Evolutionary conservation across 2,888 invertebrate genomes (phyloP), one percentile per base, ranked within the genome.

Genomic region (Rhamnusium bicolor): DNA sequence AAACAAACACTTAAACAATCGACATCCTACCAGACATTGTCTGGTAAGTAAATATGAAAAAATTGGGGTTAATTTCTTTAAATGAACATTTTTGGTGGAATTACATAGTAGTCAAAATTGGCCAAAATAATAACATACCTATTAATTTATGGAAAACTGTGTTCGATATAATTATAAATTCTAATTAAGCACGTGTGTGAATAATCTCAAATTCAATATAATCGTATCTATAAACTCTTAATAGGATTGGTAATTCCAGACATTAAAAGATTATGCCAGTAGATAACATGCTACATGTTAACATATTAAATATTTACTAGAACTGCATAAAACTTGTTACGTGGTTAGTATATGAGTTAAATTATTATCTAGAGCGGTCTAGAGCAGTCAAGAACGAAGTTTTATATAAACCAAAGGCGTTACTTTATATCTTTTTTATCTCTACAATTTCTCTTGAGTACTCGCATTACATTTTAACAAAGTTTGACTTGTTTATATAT

Each of bases 401-500:
- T 32, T 27, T 14, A 58, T 12, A 58, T 58, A 58, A 58, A 58
- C 58, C 58, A 32, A 58, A 58, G 29, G 18, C 62, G 54, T 24
- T 70, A 73, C 72, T 71, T 70, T 19, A 49, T 46, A 49, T 69
- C 71, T 69, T 73, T 76, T 76, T 76, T 70, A 76, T 76, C 69
- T 60, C 62, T 54, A 72, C 76, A 72, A 70, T 76, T 70, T 74
- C 76, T 72, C 70, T 70, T 54, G 54, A 74, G 70, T 68, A 74
- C 73, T 72, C 68, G 72, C 72, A 72, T 68, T 72, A 67, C 73
- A 69, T 68, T 74, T 72, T 63, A 74, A 61, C 72, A 72, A 72
- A 74, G 73, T 76, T 76, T 73, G 76, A 73, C 73, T 73, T 67
- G 73, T 73, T 76, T 76, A 76, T 76, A 70, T 73, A 76, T 71